Percentiles rank a stretch among this genome's conserved stretches.
These are phyloP conservation scores for Micrasema longulum DNA, from an alignment of 1,140 invertebrate species.

Conservation along the genomic window DNA sequence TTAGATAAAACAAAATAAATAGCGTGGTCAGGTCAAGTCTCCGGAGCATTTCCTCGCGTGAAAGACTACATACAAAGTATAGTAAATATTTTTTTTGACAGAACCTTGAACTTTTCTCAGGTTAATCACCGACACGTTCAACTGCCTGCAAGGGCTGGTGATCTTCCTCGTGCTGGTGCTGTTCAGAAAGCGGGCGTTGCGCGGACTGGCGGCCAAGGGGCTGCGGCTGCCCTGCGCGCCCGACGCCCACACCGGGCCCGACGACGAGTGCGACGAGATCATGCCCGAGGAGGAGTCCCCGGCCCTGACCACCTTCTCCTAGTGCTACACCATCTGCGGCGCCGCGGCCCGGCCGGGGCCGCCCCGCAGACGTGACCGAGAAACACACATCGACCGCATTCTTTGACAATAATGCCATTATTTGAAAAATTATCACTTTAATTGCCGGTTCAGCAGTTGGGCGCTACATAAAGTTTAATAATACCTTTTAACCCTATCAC, in stretches of 20 bases:
- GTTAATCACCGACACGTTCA: slow-evolving; percentile 73
- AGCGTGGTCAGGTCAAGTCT: no score
- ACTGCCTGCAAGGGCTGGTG: slow-evolving; percentile 74
- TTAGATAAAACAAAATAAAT: no score
- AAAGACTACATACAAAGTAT: no score
- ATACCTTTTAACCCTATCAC: no score
- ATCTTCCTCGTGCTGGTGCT: slow-evolving; percentile 75
- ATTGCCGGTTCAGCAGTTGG: no score
- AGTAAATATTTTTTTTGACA: no score
- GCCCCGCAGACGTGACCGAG: slow-evolving; percentile 4
- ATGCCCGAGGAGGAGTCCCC: slow-evolving; percentile 49
- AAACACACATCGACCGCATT: background rate
- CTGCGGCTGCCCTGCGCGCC: slow-evolving; percentile 60
- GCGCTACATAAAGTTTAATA: no score
- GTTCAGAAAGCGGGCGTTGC: slow-evolving; percentile 71
- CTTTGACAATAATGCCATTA: background rate
- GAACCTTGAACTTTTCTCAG: no score
- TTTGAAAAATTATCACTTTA: no score
- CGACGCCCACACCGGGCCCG: slow-evolving; percentile 67
- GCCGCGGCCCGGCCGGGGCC: background rate
- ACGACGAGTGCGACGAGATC: slow-evolving; percentile 68
- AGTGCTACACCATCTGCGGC: slow-evolving; percentile 25
- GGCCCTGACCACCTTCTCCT: slow-evolving; percentile 30
- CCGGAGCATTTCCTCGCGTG: no score
- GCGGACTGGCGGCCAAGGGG: slow-evolving; percentile 64